Percentiles rank a stretch among this genome's conserved stretches.
These are phyloP conservation scores for Geotria australis DNA, from an alignment of 2,797 vertebrate genomes.

Conservation along the genomic window DNA sequence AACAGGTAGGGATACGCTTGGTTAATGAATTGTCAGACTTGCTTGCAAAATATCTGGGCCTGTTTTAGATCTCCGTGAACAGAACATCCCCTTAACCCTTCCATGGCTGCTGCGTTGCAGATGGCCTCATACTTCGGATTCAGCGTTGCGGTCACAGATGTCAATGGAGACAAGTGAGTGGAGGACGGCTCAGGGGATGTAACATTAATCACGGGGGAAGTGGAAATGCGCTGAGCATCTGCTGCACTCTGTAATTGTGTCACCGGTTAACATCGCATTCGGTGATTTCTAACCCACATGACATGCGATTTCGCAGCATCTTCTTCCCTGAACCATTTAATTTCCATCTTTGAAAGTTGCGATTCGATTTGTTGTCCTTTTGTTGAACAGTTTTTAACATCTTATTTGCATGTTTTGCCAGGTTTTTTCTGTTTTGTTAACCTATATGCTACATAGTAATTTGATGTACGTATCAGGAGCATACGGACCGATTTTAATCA, in stretches of 20 bases:
- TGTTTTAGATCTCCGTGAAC: constrained; percentile 1
- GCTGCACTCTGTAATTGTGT: not conserved
- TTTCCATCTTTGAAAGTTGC: no score
- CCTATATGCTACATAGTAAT: no score
- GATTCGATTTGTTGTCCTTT: no score
- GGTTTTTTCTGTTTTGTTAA: no score
- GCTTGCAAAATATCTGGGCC: constrained; percentile 4
- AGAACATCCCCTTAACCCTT: not conserved
- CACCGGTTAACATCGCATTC: no score
- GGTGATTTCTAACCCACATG: no score
- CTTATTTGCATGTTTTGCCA: no score
- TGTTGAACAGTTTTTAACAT: no score
- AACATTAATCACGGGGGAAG: not conserved
- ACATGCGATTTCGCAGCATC: no score
- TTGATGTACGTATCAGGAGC: no score
- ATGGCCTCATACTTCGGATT: constrained; percentile 84
- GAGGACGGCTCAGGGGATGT: not conserved
- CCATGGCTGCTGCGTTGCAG: constrained; percentile 8
- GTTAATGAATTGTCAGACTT: not conserved
- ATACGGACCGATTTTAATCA: no score
- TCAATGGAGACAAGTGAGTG: constrained; percentile 48
- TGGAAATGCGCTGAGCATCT: not conserved
- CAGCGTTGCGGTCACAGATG: constrained; percentile 40
- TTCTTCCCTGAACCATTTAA: no score
- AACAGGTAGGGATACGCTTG: constrained; percentile 23